phyloP scores from a whole-genome alignment of 2,113 vertebrate species.

The Ochotona curzoniae region DNA sequence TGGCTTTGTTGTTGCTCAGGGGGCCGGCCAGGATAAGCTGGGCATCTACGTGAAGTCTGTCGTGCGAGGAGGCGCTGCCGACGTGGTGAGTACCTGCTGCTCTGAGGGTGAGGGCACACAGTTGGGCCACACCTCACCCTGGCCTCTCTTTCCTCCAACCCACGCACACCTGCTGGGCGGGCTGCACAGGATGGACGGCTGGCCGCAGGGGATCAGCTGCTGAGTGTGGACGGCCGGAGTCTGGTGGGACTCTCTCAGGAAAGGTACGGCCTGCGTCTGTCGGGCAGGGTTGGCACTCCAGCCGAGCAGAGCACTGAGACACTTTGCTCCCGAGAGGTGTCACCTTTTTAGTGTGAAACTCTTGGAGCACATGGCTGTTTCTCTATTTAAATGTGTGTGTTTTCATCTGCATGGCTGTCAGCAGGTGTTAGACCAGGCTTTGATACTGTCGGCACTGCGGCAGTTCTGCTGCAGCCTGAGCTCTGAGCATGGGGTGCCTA shows the following conservation, averaged over 20 bases:
- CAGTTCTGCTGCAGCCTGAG: no score
- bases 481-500: no score
- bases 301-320: neutral
- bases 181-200: conserved; percentile 93
- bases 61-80: conserved; percentile 97
- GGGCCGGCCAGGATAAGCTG: conserved; percentile 98
- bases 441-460: no score
- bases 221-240: conserved; percentile 97
- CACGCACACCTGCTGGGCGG: rapidly evolving
- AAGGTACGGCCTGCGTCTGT: conserved; percentile 85
- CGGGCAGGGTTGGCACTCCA: neutral
- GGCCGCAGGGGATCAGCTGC: conserved; percentile 96
- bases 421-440: neutral
- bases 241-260: conserved; percentile 98
- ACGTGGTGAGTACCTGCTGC: conserved; percentile 87
- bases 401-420: neutral
- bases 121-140: neutral
- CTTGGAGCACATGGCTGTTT: no score
- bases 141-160: neutral
- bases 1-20: conserved; percentile 85
- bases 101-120: no score
- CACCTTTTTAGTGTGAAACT: neutral
- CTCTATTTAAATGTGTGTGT: neutral
- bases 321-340: no score
- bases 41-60: conserved; percentile 99